Conservation (phyloP, 2,113 vertebrate species). For the Siniperca chuatsi region DNA sequence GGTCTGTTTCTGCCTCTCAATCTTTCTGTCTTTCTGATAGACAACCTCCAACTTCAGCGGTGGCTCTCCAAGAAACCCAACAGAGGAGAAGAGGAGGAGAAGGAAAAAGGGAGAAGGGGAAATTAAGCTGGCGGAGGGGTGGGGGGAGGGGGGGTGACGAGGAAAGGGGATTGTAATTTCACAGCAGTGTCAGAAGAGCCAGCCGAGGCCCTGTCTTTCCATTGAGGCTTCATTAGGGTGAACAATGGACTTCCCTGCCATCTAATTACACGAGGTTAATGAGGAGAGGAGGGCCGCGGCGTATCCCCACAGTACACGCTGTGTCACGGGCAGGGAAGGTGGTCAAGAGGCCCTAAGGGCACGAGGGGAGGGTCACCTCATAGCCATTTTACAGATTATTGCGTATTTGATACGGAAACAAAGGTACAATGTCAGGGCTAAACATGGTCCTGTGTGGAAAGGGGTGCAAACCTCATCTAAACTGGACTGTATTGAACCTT, state of each 20-base stretch:
- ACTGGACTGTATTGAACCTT: slow-evolving; percentile 27
- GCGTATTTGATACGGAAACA: slow-evolving; percentile 21
- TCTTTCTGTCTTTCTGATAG: slow-evolving; percentile 37
- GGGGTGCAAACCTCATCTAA: slow-evolving; percentile 16
- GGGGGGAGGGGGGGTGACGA: background rate
- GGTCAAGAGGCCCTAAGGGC: slow-evolving; percentile 62
- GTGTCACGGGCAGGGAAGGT: slow-evolving; percentile 52
- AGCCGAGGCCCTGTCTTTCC: slow-evolving; percentile 88
- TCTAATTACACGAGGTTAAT: slow-evolving; percentile 99
- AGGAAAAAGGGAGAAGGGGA: background rate
- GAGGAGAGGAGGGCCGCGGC: slow-evolving; percentile 88
- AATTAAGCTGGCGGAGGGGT: background rate
- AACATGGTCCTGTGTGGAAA: background rate
- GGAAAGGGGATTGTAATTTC: slow-evolving; percentile 86
- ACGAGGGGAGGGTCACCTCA: slow-evolving; percentile 26
- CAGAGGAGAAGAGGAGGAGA: slow-evolving; percentile 14
- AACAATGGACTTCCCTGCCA: slow-evolving; percentile 91
- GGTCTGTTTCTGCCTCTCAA: slow-evolving; percentile 26
- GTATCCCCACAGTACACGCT: slow-evolving; percentile 69
- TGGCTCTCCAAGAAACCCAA: slow-evolving; percentile 33
- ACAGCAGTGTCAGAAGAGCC: slow-evolving; percentile 86
- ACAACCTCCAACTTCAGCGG: slow-evolving; percentile 23
- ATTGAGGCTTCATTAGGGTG: slow-evolving; percentile 95
- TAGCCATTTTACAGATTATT: slow-evolving; percentile 9
- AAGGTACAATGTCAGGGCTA: background rate